Evolutionary conservation across 2,113 vertebrate species (phyloP), one percentile per base, ranked within the genome.

Genomic region (Picathartes gymnocephalus): DNA sequence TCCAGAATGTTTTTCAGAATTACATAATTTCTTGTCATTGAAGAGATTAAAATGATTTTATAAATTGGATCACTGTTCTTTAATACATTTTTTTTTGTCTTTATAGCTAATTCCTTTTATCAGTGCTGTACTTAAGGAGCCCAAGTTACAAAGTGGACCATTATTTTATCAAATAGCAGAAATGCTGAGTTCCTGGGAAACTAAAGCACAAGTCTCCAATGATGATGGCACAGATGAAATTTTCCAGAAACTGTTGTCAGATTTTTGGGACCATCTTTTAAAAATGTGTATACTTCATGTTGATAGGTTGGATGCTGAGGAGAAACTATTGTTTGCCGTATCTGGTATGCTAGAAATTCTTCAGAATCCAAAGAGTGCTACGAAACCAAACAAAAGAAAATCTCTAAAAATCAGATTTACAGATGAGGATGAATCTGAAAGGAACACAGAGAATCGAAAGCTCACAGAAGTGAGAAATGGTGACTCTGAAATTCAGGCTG

Each of bases 141-240:
- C 97, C 17, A 98, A 91, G 50, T 98, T 99, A 91, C 99, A 99
- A 93, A 98, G 96, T 23, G 98, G 98, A 31, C 98, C 98, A 10
- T 97, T 99, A 3, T 99, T 99, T 97, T 94, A 97, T 90, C 97
- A 98, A 92, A 95, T 98, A 93, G 98, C 98, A 40, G 98, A 99
- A 92, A 98, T 98, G 37, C 92, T 99, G 35, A 96, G 95, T 83
- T 99, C 98, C 57, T 99, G 99, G 99, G 99, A 99, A 98, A 97
- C 96, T 95, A 98, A 98, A 95, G 97, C 95, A 56, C 96, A 98
- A 48, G 73, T 90, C 40, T 94, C 96, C 8, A 60, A 16, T 53
- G 95, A 88, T 48, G 89, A 65, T 30, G 82, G 93, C 74, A 88
- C 65, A 9, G 68, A 90, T 51, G 60, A 87, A 33, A 95, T 97